phyloP scores from a whole-genome alignment of 2,113 vertebrate species.

The Emydura subglobosa region DNA sequence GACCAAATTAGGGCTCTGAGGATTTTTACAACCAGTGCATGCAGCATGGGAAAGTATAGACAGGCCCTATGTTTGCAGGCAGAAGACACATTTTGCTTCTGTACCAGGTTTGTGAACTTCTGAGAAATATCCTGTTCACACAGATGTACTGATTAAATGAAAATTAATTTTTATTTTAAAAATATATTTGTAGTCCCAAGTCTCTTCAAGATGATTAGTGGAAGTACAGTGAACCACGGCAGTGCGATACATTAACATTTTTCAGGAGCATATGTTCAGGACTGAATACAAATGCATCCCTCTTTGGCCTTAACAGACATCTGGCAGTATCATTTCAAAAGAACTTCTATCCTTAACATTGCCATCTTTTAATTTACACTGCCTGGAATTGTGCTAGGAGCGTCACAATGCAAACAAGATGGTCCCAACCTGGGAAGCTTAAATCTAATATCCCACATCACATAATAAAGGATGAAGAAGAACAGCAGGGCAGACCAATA shows the following conservation, averaged over 20 bases:
- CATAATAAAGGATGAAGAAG: accelerated
- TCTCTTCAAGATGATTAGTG: not conserved
- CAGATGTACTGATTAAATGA: not conserved
- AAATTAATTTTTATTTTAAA: not conserved
- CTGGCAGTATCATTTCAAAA: not conserved
- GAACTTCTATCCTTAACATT: not conserved
- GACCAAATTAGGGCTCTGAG: accelerated
- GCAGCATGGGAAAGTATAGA: not conserved
- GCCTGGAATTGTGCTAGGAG: not conserved
- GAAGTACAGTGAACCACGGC: not conserved
- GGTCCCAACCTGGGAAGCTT: not conserved
- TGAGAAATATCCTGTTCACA: not conserved
- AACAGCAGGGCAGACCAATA: no score
- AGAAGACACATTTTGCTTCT: not conserved
- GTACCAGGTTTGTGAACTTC: not conserved
- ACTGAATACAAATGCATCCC: not conserved
- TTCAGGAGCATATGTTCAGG: not conserved
- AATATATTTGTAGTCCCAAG: not conserved
- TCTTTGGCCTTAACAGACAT: not conserved
- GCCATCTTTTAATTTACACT: not conserved
- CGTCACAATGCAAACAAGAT: not conserved
- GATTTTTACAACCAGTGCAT: no score
- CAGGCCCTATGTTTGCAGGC: not conserved
- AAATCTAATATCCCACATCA: not conserved
- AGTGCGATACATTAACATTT: not conserved